These are phyloP conservation scores for Phortica variegata DNA, from an alignment of 1,140 invertebrate species.

Conservation along the genomic window DNA sequence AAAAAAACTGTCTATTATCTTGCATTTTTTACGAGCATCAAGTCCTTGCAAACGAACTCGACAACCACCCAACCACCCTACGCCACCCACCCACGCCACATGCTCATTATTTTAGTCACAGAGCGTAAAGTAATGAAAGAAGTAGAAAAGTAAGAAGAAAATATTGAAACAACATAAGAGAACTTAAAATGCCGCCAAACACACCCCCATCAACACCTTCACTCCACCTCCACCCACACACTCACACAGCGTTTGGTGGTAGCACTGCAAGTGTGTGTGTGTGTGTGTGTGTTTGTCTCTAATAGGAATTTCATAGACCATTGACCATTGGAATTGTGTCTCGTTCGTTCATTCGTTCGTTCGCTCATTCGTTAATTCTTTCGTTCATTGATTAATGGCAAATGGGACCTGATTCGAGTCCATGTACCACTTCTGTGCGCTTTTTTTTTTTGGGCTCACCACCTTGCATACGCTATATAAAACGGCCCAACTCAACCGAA, in stretches of 20 bases:
- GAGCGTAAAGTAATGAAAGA: too few species aligned
- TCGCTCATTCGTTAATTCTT: too few species aligned
- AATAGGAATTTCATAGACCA: slow-evolving; percentile 55
- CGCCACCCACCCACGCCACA: too few species aligned
- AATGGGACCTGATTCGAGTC: too few species aligned
- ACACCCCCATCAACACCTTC: neutral
- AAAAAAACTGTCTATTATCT: slow-evolving; percentile 40
- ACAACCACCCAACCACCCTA: slow-evolving; percentile 11
- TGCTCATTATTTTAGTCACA: too few species aligned
- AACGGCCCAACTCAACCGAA: too few species aligned
- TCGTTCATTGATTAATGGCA: too few species aligned
- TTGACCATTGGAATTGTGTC: slow-evolving; percentile 47
- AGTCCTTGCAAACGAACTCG: too few species aligned
- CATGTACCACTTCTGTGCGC: slow-evolving; percentile 19
- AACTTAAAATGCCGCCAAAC: slow-evolving; percentile 1
- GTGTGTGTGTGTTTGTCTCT: slow-evolving; percentile 17
- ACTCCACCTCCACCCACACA: neutral
- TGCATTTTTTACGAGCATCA: slow-evolving; percentile 4
- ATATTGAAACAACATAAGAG: slow-evolving; percentile 36
- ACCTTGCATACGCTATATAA: neutral
- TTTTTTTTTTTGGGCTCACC: slow-evolving; percentile 7
- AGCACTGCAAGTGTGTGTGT: neutral
- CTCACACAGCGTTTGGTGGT: neutral
- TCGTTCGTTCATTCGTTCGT: too few species aligned
- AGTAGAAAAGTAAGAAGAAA: too few species aligned